A percentile compares a stretch with the other conserved stretches of the same genome.
These are phyloP conservation scores for Pseudochromis fuscus DNA, from an alignment of 2,797 vertebrate genomes.

Conservation along the genomic window DNA sequence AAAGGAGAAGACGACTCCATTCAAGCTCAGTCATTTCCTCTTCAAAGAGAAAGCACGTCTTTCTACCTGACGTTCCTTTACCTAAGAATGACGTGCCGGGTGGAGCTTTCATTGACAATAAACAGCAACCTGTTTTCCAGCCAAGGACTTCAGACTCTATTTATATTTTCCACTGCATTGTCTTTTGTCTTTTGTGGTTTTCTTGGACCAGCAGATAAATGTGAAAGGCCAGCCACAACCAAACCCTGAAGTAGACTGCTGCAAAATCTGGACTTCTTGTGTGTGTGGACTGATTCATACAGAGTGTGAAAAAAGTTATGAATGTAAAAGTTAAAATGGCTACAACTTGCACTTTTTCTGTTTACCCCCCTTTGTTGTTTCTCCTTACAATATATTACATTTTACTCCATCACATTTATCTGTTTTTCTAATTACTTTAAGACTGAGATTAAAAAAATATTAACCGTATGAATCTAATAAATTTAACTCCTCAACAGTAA, in stretches of 20 bases:
- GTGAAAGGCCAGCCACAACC: background rate
- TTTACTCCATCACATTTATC: background rate
- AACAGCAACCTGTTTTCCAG: constrained; percentile 13
- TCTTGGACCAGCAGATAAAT: constrained; percentile 3
- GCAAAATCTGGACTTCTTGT: background rate
- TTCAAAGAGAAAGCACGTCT: constrained; percentile 24
- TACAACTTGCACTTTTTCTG: background rate
- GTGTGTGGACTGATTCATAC: constrained; percentile 1
- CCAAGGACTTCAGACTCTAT: constrained; percentile 4
- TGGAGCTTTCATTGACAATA: background rate
- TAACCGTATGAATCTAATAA: too few relatives aligned
- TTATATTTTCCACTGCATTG: background rate
- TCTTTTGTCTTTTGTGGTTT: constrained; percentile 1
- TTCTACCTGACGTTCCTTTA: constrained; percentile 18
- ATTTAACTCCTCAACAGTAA: background rate
- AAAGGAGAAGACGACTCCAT: constrained; percentile 66
- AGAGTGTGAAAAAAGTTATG: background rate
- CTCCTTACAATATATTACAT: background rate
- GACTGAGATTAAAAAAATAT: too few relatives aligned
- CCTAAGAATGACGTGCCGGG: constrained; percentile 29
- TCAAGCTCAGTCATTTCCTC: constrained; percentile 57
- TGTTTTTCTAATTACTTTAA: too few relatives aligned
- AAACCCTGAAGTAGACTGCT: background rate
- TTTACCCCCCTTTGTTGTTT: background rate
- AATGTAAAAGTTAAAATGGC: background rate